Evolutionary conservation across 1,140 invertebrate genomes (phyloP).

Genomic region (Drosophila parvula): DNA sequence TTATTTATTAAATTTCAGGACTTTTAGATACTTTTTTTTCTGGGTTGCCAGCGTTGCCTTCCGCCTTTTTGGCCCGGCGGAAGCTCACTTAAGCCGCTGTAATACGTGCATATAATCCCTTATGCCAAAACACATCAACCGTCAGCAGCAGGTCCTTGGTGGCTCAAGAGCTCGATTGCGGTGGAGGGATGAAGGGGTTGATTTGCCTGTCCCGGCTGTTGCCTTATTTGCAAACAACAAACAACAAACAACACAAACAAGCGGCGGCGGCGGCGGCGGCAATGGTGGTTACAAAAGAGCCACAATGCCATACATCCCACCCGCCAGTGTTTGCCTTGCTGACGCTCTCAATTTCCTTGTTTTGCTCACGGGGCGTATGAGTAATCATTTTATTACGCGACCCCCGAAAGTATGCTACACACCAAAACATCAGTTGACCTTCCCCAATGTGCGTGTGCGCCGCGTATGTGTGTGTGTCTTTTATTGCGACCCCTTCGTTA

Average conservation of each 20-base stretch:
- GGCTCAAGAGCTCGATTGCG: conserved; percentile 10
- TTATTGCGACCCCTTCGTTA: conserved; percentile 58
- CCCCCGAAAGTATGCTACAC: conserved; percentile 50
- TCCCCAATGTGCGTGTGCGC: conserved; percentile 1
- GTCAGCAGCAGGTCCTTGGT: conserved; percentile 23
- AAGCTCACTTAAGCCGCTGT: conserved; percentile 49
- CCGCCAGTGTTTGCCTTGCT: conserved; percentile 33
- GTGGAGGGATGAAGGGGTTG: conserved; percentile 5
- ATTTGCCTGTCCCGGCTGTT: conserved; percentile 36
- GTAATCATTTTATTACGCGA: conserved; percentile 77
- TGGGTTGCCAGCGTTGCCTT: not conserved
- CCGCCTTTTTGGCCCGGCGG: conserved; percentile 12
- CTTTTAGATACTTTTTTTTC: not conserved
- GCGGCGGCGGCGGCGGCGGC: conserved; percentile 1
- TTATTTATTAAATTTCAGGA: not conserved
- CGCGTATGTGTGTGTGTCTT: conserved; percentile 11
- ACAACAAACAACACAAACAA: conserved; percentile 48
- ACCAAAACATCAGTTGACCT: conserved; percentile 31
- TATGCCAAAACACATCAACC: conserved; percentile 53
- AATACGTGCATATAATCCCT: conserved; percentile 62
- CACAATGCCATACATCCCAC: conserved; percentile 16
- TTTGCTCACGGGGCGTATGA: conserved; percentile 54
- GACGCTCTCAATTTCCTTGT: conserved; percentile 63
- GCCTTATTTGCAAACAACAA: conserved; percentile 39
- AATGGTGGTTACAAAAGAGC: conserved; percentile 13